phyloP scores from a whole-genome alignment of 2,113 vertebrate genomes.

The Nothoprocta pentlandii region DNA sequence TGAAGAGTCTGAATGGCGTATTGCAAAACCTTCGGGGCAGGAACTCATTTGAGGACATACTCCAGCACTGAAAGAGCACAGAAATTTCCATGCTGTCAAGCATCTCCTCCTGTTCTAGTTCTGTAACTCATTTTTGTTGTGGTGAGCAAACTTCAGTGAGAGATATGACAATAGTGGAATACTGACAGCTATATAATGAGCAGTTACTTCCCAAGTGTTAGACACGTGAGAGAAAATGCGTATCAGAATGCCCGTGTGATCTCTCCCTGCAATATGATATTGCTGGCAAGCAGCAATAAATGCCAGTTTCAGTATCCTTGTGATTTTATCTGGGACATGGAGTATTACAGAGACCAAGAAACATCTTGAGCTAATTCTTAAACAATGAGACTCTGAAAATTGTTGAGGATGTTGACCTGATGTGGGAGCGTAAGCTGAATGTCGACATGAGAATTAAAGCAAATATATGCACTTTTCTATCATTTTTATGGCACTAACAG shows the following conservation, averaged over 20 bases:
- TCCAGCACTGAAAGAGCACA: not conserved
- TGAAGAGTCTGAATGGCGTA: not conserved
- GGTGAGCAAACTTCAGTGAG: conserved; percentile 13
- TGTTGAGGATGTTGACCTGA: conserved; percentile 4
- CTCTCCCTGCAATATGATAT: not conserved
- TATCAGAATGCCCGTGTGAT: not conserved
- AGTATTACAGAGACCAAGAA: conserved; percentile 26
- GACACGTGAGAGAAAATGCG: not conserved
- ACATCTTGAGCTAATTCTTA: not conserved
- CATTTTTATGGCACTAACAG: conserved; percentile 52
- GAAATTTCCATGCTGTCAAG: not conserved
- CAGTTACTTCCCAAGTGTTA: conserved; percentile 22
- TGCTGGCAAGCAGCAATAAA: not conserved
- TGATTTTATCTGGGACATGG: not conserved
- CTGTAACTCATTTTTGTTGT: not conserved
- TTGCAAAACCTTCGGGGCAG: not conserved
- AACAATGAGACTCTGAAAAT: not conserved
- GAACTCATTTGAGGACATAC: not conserved
- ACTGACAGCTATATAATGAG: not conserved
- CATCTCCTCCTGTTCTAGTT: conserved; percentile 5
- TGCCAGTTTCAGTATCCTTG: not conserved
- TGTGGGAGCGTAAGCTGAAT: not conserved
- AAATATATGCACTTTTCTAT: conserved; percentile 42
- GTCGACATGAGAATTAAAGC: not conserved
- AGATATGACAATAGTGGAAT: not conserved